These are phyloP conservation scores for Salvelinus namaycush DNA, from an alignment of 2,113 vertebrate genomes.

Conservation along the genomic window DNA sequence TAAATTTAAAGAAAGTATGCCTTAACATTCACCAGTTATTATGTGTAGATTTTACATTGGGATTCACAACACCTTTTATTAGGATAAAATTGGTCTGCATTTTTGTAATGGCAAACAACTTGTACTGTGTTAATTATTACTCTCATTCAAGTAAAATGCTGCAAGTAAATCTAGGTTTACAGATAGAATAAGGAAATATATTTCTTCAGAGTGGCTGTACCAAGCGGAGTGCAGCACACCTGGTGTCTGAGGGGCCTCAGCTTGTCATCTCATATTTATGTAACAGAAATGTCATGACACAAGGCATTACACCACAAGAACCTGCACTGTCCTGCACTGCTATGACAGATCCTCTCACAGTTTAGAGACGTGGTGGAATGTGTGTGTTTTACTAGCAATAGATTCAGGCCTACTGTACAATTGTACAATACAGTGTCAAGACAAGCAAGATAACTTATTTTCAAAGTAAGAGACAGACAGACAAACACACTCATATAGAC, in stretches of 20 bases:
- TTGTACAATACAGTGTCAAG: background rate
- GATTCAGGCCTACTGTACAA: background rate
- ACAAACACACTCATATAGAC: background rate
- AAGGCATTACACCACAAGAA: conserved; percentile 49
- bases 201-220: background rate
- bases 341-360: conserved; percentile 50
- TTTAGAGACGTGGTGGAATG: conserved; percentile 26
- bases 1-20: too few relatives aligned
- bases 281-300: conserved; percentile 61
- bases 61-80: too few relatives aligned
- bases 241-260: conserved; percentile 41
- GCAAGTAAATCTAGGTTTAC: background rate
- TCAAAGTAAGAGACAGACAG: background rate
- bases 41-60: too few relatives aligned
- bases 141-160: too few relatives aligned
- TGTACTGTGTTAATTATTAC: too few relatives aligned
- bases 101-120: too few relatives aligned
- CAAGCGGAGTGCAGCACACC: conserved; percentile 27
- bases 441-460: background rate
- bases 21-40: too few relatives aligned
- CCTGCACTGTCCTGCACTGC: conserved; percentile 32
- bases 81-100: too few relatives aligned
- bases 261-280: conserved; percentile 59
- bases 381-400: background rate
- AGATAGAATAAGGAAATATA: background rate